phyloP scores from a whole-genome alignment of 2,113 vertebrate genomes.

The Galeopterus variegatus region DNA sequence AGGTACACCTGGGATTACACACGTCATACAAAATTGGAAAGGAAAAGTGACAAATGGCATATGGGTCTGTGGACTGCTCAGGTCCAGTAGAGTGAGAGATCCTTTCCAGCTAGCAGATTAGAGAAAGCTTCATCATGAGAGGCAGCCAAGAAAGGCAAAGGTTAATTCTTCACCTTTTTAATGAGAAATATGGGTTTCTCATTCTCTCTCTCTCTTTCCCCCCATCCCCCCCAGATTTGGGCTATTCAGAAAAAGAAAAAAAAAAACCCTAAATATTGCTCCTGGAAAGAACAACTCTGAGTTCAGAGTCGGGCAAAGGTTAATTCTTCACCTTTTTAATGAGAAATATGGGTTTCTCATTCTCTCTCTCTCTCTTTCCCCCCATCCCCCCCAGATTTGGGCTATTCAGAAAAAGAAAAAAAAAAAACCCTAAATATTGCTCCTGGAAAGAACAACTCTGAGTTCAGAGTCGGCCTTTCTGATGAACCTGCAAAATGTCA shows the following conservation, averaged over 20 bases:
- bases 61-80: neutral
- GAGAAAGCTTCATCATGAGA: neutral
- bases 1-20: neutral
- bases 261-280: neutral
- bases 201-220: neutral
- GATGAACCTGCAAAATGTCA: slow-evolving; percentile 63
- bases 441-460: neutral
- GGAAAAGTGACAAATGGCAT: neutral
- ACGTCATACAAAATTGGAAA: neutral
- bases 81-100: neutral
- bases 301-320: too few species aligned
- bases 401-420: neutral
- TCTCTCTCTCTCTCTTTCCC: neutral
- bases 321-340: neutral
- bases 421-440: neutral
- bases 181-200: neutral
- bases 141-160: neutral
- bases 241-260: neutral
- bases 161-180: slow-evolving; percentile 10
- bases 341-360: neutral
- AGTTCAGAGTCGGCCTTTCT: slow-evolving; percentile 48
- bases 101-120: neutral
- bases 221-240: neutral
- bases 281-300: neutral
- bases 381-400: neutral